Conservation (phyloP, 1,140 invertebrate genomes). For the Philotrypesis tridentata region DNA sequence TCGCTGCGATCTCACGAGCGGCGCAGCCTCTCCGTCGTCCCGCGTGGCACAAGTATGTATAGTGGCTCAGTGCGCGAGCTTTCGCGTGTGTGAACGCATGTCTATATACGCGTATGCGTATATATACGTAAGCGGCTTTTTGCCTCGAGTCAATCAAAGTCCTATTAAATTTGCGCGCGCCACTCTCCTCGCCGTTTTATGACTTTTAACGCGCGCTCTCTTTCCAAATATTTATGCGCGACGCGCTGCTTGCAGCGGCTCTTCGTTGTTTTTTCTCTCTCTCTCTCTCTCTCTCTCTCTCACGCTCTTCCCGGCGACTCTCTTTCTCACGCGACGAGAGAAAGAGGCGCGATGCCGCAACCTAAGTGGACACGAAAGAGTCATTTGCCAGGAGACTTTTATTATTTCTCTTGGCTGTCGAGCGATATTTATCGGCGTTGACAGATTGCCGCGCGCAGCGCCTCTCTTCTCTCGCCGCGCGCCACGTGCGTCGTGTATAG, state of each 20-base stretch:
- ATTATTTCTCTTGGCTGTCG: no score
- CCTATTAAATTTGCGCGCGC: slow-evolving; percentile 36
- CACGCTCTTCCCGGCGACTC: no score
- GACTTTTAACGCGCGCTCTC: slow-evolving; percentile 1
- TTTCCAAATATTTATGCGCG: slow-evolving; percentile 38
- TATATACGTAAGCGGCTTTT: slow-evolving; percentile 31
- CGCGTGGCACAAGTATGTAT: no score
- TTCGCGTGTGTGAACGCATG: no score
- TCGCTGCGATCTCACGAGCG: background rate
- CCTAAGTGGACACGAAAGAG: background rate
- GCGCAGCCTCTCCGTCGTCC: no score
- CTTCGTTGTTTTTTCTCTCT: slow-evolving; percentile 1
- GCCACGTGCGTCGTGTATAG: no score
- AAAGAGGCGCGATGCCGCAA: background rate
- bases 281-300: no score
- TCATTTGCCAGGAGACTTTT: background rate
- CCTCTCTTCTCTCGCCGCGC: no score
- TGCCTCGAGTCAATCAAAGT: slow-evolving; percentile 42
- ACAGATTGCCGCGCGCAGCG: no score
- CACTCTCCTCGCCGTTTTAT: slow-evolving; percentile 3
- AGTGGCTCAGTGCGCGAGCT: background rate
- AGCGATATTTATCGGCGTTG: no score
- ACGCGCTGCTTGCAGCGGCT: background rate
- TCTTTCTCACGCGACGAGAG: no score
- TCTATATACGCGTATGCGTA: background rate